These are phyloP conservation scores for Lophura nycthemera DNA, from an alignment of 2,113 vertebrate genomes.

Conservation along the genomic window DNA sequence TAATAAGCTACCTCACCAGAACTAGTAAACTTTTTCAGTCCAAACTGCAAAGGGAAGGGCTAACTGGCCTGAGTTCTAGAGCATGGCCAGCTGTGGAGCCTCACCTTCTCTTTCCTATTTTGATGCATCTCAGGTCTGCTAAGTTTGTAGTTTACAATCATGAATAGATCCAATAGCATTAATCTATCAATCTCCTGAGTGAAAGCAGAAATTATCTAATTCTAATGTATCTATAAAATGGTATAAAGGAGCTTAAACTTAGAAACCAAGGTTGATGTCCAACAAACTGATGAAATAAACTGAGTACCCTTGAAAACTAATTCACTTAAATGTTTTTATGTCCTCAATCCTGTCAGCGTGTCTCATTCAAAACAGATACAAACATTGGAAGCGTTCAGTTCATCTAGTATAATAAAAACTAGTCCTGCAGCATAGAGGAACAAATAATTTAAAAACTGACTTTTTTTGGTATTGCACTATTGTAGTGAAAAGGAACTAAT, in stretches of 20 bases:
- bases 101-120: background rate
- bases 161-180: background rate
- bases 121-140: background rate
- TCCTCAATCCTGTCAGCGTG: slow-evolving; percentile 9
- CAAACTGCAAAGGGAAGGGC: background rate
- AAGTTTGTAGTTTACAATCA: background rate
- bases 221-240: background rate
- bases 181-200: background rate
- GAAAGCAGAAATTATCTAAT: background rate
- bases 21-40: background rate
- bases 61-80: background rate
- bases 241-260: background rate
- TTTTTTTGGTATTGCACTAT: background rate
- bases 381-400: background rate
- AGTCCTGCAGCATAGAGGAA: background rate
- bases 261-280: background rate
- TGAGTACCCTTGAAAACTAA: background rate
- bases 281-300: slow-evolving; percentile 10
- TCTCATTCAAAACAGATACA: slow-evolving; percentile 15
- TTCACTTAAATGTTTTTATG: background rate
- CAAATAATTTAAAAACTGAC: slow-evolving; percentile 20
- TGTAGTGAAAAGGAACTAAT: background rate
- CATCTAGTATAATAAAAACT: background rate
- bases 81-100: background rate
- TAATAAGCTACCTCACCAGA: background rate